Conservation (phyloP, 2,888 invertebrate genomes). For the Sarcophaga variegata region DNA sequence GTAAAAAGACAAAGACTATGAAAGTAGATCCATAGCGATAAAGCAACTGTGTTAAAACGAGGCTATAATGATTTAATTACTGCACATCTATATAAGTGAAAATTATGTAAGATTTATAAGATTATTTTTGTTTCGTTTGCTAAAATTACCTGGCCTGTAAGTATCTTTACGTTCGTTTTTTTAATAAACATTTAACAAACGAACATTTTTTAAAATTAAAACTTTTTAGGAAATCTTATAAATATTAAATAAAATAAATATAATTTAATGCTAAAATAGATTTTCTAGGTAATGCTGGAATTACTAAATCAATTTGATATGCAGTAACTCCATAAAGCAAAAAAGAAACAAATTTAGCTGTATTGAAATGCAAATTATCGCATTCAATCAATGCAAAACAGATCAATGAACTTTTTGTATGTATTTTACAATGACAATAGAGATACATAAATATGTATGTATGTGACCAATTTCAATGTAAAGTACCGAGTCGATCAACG, state of each 20-base stretch:
- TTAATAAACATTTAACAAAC: no score
- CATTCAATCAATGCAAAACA: constrained; percentile 10
- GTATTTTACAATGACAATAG: background rate
- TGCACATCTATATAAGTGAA: background rate
- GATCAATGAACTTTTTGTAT: constrained; percentile 46
- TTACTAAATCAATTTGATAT: background rate
- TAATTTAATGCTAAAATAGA: no score
- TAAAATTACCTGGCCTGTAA: background rate
- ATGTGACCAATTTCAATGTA: constrained; percentile 12
- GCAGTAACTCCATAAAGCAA: background rate
- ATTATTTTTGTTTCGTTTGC: background rate
- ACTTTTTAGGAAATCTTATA: background rate
- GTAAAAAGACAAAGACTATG: constrained; percentile 13
- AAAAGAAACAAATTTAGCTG: background rate
- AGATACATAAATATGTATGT: background rate
- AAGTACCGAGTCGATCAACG: background rate
- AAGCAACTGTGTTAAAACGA: constrained; percentile 4
- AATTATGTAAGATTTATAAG: constrained; percentile 18
- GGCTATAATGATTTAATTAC: constrained; percentile 2
- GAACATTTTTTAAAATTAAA: background rate
- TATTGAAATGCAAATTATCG: constrained; percentile 41
- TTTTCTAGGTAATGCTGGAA: no score
- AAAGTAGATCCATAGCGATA: background rate
- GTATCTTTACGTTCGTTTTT: background rate
- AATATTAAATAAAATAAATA: background rate